Evolutionary conservation across 2,888 invertebrate species (phyloP).

Genomic region (Serrognathus titanus): DNA sequence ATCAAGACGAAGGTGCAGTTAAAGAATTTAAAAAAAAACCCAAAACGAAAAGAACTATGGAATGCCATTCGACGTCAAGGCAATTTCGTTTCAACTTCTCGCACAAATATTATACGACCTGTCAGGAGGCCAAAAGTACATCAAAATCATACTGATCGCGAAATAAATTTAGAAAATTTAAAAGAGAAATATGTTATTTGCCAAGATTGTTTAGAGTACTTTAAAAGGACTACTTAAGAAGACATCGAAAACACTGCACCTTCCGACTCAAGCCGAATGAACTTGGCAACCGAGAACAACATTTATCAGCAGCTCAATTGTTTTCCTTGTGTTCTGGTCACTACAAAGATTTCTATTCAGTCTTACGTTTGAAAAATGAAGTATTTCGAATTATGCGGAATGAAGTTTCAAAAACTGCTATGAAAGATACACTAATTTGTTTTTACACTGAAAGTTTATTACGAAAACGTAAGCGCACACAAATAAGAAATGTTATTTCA

Average conservation of each 20-base stretch:
- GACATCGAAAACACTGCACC: constrained; percentile 5
- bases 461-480: constrained; percentile 17
- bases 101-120: constrained; percentile 13
- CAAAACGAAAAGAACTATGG: constrained; percentile 15
- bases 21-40: constrained; percentile 15
- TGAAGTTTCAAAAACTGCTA: constrained; percentile 16
- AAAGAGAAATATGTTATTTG: constrained; percentile 10
- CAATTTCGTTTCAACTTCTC: constrained; percentile 5
- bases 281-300: constrained; percentile 4
- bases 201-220: constrained; percentile 10
- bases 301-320: constrained; percentile 9
- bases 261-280: neutral
- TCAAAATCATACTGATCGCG: neutral
- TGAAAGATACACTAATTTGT: constrained; percentile 17
- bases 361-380: constrained; percentile 15
- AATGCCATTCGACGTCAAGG: constrained; percentile 15
- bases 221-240: constrained; percentile 12
- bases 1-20: constrained; percentile 20
- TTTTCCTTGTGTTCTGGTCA: constrained; percentile 13
- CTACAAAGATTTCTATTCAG: neutral
- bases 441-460: constrained; percentile 16
- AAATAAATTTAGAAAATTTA: neutral
- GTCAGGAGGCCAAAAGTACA: constrained; percentile 10
- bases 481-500: constrained; percentile 23
- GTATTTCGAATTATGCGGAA: constrained; percentile 19